Conservation (phyloP, 2,113 vertebrate genomes). For the Mustelus asterias region DNA sequence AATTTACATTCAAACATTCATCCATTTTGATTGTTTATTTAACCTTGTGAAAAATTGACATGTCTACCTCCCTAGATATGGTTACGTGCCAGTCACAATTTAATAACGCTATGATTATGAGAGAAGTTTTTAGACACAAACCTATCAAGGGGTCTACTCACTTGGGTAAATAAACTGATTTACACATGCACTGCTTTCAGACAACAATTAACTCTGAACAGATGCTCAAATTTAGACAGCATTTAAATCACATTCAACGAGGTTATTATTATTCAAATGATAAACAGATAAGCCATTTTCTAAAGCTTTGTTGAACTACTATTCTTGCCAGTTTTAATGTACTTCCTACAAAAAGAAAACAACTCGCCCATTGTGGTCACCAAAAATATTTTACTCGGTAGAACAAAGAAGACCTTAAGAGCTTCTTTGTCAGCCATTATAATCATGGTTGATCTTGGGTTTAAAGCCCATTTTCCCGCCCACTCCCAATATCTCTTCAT, state of each 20-base stretch:
- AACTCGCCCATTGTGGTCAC: not conserved
- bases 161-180: not conserved
- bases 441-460: too few species aligned
- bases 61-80: not conserved
- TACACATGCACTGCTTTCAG: not conserved
- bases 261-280: constrained; percentile 17
- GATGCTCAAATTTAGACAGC: constrained; percentile 11
- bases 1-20: not conserved
- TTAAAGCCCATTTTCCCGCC: too few species aligned
- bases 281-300: not conserved
- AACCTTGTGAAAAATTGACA: not conserved
- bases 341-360: not conserved
- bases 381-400: too few species aligned
- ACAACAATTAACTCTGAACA: not conserved
- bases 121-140: not conserved
- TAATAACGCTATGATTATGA: not conserved
- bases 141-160: not conserved
- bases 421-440: too few species aligned
- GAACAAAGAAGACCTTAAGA: not conserved
- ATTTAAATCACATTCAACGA: not conserved
- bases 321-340: not conserved
- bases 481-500: too few species aligned
- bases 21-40: not conserved
- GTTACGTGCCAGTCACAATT: not conserved
- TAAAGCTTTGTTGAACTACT: not conserved